These are phyloP conservation scores for Esox niger DNA, from an alignment of 2,113 vertebrate species.

Conservation along the genomic window DNA sequence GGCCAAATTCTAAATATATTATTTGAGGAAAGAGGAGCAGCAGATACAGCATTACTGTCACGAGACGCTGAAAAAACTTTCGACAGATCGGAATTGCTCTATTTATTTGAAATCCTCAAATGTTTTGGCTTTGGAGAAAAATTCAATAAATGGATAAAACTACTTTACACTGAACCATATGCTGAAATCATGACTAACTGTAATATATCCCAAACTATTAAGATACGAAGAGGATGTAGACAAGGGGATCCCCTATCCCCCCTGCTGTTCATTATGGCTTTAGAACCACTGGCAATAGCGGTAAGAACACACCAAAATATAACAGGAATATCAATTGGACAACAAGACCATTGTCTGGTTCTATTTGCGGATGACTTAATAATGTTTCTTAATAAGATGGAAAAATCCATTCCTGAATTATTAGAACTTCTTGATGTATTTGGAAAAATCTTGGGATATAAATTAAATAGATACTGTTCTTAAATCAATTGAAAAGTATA, in stretches of 20 bases:
- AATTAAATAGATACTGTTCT: background rate
- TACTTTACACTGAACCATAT: conserved; percentile 10
- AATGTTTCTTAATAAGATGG: conserved; percentile 15
- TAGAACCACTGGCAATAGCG: conserved; percentile 17
- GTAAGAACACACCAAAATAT: conserved; percentile 6
- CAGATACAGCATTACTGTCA: conserved; percentile 18
- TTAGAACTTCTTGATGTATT: too few species aligned
- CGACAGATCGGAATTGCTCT: background rate
- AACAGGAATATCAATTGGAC: background rate
- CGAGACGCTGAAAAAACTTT: too few species aligned
- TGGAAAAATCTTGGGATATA: background rate
- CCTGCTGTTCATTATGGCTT: conserved; percentile 17
- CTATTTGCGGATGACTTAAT: conserved; percentile 19
- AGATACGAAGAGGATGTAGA: background rate
- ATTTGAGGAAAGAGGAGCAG: background rate
- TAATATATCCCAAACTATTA: conserved; percentile 3
- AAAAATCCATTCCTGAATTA: background rate
- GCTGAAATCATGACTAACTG: conserved; percentile 21
- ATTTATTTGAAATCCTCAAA: conserved; percentile 13
- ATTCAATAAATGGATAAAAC: conserved; percentile 3
- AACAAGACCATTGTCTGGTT: conserved; percentile 9
- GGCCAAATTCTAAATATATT: conserved; percentile 18
- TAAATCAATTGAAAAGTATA: conserved; percentile 3
- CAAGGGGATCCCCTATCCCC: conserved; percentile 18
- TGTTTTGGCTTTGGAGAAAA: conserved; percentile 13